A percentile compares a stretch with the other conserved stretches of the same genome.
Evolutionary conservation across 1,140 invertebrate species (phyloP).

Genomic region (Ceratina japonica): DNA sequence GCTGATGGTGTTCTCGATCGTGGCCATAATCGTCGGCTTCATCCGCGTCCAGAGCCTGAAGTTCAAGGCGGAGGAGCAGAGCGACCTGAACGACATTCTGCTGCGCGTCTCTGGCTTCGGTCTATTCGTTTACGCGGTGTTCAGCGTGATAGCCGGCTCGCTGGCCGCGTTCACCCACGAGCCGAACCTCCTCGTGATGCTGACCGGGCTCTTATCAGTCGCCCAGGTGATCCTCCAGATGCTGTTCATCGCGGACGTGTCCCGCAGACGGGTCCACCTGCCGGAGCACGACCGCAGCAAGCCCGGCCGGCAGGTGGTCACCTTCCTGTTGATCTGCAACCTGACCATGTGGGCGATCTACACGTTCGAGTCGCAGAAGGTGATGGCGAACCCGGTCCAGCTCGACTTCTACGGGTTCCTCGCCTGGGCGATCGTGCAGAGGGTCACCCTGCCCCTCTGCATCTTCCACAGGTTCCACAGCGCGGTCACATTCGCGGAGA

Average conservation of each 20-base stretch:
- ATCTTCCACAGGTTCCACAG: slow-evolving; percentile 99
- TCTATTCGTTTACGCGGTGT: slow-evolving; percentile 94
- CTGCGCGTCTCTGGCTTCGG: slow-evolving; percentile 95
- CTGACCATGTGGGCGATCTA: slow-evolving; percentile 97
- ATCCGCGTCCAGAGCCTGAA: slow-evolving; percentile 89
- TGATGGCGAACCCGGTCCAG: slow-evolving; percentile 93
- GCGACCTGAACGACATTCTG: slow-evolving; percentile 93
- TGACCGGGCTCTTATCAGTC: slow-evolving; percentile 92
- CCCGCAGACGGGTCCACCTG: slow-evolving; percentile 91
- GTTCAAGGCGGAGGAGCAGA: slow-evolving; percentile 93
- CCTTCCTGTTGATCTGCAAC: slow-evolving; percentile 96
- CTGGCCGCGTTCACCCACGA: slow-evolving; percentile 90
- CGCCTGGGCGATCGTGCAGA: slow-evolving; percentile 96
- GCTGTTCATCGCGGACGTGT: slow-evolving; percentile 96
- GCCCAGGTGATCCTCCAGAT: slow-evolving; percentile 94
- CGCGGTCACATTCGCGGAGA: slow-evolving; percentile 96
- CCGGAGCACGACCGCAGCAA: slow-evolving; percentile 95
- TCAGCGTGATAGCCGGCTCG: slow-evolving; percentile 94
- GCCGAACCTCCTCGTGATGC: slow-evolving; percentile 93
- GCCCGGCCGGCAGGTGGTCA: slow-evolving; percentile 96
- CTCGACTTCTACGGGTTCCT: slow-evolving; percentile 96
- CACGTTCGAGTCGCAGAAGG: slow-evolving; percentile 97
- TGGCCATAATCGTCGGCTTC: slow-evolving; percentile 94
- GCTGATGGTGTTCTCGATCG: slow-evolving; percentile 91
- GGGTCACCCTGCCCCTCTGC: slow-evolving; percentile 95